Evolutionary conservation across 2,797 vertebrate species (phyloP).

Genomic region (Xiphophorus birchmanni): DNA sequence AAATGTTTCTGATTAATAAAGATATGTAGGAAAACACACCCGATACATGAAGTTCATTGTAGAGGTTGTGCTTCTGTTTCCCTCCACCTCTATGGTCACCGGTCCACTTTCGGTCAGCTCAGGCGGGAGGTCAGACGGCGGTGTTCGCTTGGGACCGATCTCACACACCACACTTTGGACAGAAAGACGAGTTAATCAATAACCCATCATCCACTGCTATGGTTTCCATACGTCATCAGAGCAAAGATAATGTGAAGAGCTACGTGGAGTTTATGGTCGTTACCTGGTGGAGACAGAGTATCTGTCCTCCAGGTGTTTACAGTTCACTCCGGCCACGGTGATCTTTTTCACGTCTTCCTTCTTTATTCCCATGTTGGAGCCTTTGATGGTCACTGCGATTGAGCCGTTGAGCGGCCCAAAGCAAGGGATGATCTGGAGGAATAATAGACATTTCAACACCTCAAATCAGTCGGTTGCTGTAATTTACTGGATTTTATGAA

Average conservation of each 20-base stretch:
- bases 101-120: slow-evolving; percentile 5
- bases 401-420: slow-evolving; percentile 88
- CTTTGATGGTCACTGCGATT: slow-evolving; percentile 90
- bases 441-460: no score
- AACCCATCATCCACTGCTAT: not conserved
- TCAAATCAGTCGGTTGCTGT: no score
- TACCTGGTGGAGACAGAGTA: slow-evolving; percentile 94
- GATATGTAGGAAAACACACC: slow-evolving; percentile 70
- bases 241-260: slow-evolving; percentile 4
- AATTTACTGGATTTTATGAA: no score
- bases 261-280: slow-evolving; percentile 1
- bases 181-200: not conserved
- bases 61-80: slow-evolving; percentile 79
- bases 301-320: slow-evolving; percentile 82
- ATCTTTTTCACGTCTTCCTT: slow-evolving; percentile 86
- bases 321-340: slow-evolving; percentile 85
- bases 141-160: slow-evolving; percentile 66
- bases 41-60: slow-evolving; percentile 83
- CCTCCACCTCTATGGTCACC: slow-evolving; percentile 83
- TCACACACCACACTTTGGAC: slow-evolving; percentile 88
- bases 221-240: not conserved
- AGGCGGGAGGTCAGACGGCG: slow-evolving; percentile 42
- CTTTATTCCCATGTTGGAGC: slow-evolving; percentile 92
- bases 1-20: not conserved
- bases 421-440: slow-evolving; percentile 86